Percentiles rank a stretch among this genome's conserved stretches.
Evolutionary conservation across 2,888 invertebrate genomes (phyloP).

Genomic region (Phengaris alcon): DNA sequence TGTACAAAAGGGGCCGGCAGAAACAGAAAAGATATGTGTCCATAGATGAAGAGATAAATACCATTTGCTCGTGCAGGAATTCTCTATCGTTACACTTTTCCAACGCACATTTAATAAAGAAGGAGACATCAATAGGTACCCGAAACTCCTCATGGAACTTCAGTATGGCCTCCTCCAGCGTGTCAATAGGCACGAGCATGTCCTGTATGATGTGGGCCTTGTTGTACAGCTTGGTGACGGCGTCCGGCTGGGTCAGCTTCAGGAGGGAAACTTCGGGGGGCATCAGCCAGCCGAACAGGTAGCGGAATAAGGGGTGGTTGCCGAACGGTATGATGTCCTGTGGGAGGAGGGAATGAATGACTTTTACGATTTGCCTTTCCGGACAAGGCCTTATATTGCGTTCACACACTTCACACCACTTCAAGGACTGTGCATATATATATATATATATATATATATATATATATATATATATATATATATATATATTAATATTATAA

Average conservation of each 20-base stretch:
- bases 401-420: no score
- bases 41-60: not conserved
- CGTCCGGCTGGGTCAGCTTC: conserved; percentile 86
- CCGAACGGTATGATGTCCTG: conserved; percentile 92
- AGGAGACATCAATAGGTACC: conserved; percentile 53
- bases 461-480: no score
- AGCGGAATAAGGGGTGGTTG: conserved; percentile 85
- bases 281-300: conserved; percentile 88
- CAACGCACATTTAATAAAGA: no score
- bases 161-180: conserved; percentile 79
- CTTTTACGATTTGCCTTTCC: no score
- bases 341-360: not conserved
- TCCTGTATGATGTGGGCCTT: conserved; percentile 89
- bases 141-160: conserved; percentile 83
- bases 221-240: conserved; percentile 85
- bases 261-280: conserved; percentile 90
- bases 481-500: no score
- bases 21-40: no score
- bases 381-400: no score
- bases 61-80: no score
- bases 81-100: no score
- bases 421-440: no score
- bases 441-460: no score
- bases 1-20: no score
- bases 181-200: conserved; percentile 86